phyloP scores from a whole-genome alignment of 2,113 vertebrate genomes.

The Sinocyclocheilus rhinocerous region DNA sequence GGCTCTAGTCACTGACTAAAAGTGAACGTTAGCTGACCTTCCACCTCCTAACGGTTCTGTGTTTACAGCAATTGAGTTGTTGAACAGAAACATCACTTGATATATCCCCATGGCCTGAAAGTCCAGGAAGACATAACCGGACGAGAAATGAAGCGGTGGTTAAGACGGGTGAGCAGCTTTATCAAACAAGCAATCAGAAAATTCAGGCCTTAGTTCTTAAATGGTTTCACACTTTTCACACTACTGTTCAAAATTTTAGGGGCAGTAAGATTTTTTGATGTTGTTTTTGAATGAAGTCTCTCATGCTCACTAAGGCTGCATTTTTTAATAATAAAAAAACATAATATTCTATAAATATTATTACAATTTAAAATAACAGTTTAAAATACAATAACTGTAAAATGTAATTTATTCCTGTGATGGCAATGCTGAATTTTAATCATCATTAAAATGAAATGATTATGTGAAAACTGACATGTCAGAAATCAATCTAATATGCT shows the following conservation, averaged over 20 bases:
- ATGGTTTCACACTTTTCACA: background rate
- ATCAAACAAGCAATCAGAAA: background rate
- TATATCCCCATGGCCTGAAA: background rate
- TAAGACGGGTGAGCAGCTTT: background rate
- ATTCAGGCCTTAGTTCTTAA: background rate
- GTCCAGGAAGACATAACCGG: background rate
- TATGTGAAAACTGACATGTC: background rate
- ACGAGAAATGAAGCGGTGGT: background rate
- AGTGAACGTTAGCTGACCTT: conserved; percentile 6
- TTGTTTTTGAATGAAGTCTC: too few species aligned
- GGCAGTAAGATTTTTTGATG: background rate
- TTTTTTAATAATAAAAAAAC: too few species aligned
- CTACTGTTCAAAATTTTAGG: background rate
- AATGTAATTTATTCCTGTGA: background rate
- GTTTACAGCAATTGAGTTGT: conserved; percentile 19
- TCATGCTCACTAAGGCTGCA: too few species aligned
- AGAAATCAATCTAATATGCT: background rate
- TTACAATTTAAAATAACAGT: too few species aligned
- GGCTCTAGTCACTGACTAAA: conserved; percentile 12
- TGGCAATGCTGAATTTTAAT: background rate
- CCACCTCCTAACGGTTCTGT: background rate
- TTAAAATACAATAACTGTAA: background rate
- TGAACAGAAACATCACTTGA: background rate
- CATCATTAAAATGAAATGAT: background rate
- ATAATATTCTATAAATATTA: too few species aligned